Conservation (phyloP, 2,888 invertebrate species). For the Pseudoips prasinana region DNA sequence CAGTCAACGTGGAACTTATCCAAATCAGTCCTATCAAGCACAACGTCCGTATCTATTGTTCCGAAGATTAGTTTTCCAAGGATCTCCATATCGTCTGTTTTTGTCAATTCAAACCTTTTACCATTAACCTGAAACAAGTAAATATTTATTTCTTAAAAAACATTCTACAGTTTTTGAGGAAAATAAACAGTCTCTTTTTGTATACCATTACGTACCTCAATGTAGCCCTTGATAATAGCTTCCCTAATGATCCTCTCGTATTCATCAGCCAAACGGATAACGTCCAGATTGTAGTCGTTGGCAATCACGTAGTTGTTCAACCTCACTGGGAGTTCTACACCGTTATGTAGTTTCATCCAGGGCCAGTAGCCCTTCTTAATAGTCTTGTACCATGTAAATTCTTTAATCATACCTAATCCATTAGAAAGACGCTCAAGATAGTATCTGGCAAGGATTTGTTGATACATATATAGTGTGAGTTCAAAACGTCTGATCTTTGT, state of each 20-base stretch:
- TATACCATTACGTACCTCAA: constrained; percentile 53
- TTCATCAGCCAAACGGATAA: constrained; percentile 52
- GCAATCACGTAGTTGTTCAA: constrained; percentile 64
- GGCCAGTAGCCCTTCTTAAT: constrained; percentile 81
- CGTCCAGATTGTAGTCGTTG: constrained; percentile 49
- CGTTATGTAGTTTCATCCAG: constrained; percentile 77
- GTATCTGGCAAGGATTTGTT: constrained; percentile 85
- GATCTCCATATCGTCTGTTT: constrained; percentile 74
- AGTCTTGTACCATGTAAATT: constrained; percentile 70
- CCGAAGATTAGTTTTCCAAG: constrained; percentile 79
- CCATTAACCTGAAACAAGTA: constrained; percentile 55
- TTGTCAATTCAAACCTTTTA: constrained; percentile 55
- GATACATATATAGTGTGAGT: constrained; percentile 82
- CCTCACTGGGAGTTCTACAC: constrained; percentile 77
- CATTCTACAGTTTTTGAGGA: not conserved
- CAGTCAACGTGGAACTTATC: constrained; percentile 58
- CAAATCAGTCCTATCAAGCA: constrained; percentile 30
- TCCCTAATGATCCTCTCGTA: constrained; percentile 81
- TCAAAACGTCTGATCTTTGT: constrained; percentile 71
- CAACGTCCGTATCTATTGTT: constrained; percentile 57
- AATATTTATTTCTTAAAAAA: not conserved
- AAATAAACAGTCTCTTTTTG: too few relatives aligned
- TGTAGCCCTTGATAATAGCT: constrained; percentile 79
- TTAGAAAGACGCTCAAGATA: constrained; percentile 79
- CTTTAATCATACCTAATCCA: constrained; percentile 64